phyloP scores from a whole-genome alignment of 2,797 vertebrate species.

The Loriculus beryllinus region DNA sequence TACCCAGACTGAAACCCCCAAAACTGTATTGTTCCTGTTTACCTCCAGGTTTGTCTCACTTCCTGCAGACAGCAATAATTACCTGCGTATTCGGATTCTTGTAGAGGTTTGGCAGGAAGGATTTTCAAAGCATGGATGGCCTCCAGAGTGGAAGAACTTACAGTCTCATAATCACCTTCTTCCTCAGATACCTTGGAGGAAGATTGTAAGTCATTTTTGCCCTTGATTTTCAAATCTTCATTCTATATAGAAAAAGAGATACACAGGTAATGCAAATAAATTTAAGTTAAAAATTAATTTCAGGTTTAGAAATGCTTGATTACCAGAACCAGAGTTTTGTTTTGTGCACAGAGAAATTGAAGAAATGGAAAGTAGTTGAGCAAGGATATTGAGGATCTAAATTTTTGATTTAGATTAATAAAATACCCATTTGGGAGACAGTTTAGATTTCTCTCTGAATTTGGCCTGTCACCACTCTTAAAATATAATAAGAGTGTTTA shows the following conservation, averaged over 20 bases:
- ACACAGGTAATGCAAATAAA: neutral
- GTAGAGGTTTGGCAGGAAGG: slow-evolving; percentile 63
- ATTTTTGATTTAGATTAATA: neutral
- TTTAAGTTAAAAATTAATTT: neutral
- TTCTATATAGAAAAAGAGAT: slow-evolving; percentile 18
- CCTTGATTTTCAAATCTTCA: neutral
- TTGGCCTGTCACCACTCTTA: neutral
- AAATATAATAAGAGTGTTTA: neutral
- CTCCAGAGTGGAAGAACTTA: neutral
- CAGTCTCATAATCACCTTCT: slow-evolving; percentile 54
- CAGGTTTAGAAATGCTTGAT: neutral
- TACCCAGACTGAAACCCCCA: neutral
- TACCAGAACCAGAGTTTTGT: neutral
- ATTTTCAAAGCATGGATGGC: slow-evolving; percentile 29
- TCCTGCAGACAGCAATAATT: neutral
- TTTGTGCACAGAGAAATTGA: neutral
- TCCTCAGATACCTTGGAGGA: neutral
- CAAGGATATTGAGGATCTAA: neutral
- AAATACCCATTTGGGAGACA: neutral
- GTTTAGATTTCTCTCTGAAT: neutral
- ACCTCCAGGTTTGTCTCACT: neutral
- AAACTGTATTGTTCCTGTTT: neutral
- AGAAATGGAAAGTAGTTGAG: neutral
- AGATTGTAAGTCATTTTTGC: neutral
- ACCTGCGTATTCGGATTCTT: slow-evolving; percentile 75